Evolutionary conservation across 2,888 invertebrate genomes (phyloP).

Genomic region (Microdon myrmicae): DNA sequence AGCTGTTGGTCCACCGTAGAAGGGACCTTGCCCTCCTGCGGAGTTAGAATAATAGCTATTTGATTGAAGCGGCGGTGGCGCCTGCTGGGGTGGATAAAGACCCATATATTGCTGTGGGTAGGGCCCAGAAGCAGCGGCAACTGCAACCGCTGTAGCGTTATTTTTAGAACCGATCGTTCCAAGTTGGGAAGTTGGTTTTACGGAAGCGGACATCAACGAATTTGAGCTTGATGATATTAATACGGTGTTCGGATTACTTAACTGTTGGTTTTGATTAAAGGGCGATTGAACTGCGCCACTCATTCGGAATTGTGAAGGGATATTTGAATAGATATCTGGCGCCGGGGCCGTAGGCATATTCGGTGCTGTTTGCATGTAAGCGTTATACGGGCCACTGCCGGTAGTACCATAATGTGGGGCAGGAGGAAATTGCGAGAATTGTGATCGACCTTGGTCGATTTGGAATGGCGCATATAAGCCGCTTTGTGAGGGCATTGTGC

Average conservation of each 20-base stretch:
- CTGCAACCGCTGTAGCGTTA: conserved; percentile 59
- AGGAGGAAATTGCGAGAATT: conserved; percentile 80
- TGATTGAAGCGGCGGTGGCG: conserved; percentile 65
- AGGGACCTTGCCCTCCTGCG: conserved; percentile 65
- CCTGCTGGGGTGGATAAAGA: conserved; percentile 63
- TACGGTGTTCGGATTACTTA: conserved; percentile 86
- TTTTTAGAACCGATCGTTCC: conserved; percentile 79
- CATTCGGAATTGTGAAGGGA: conserved; percentile 72
- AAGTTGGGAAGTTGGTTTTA: conserved; percentile 81
- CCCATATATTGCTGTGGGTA: conserved; percentile 66
- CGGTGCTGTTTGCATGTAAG: conserved; percentile 74
- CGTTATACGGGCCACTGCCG: conserved; percentile 73
- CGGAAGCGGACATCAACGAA: conserved; percentile 87
- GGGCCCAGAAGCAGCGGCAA: conserved; percentile 54
- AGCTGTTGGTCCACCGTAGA: conserved; percentile 62
- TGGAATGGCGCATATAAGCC: conserved; percentile 87
- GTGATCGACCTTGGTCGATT: conserved; percentile 77
- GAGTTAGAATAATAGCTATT: conserved; percentile 67
- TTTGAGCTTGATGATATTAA: conserved; percentile 89
- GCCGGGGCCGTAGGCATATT: conserved; percentile 72
- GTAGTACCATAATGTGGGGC: conserved; percentile 70
- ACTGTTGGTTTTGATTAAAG: conserved; percentile 82
- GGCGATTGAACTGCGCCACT: conserved; percentile 71
- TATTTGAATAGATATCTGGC: conserved; percentile 78
- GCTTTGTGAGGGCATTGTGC: conserved; percentile 78